Base-by-base conservation (phyloP, 2,113 vertebrate genomes). In the Corythornis cristatus region DNA sequence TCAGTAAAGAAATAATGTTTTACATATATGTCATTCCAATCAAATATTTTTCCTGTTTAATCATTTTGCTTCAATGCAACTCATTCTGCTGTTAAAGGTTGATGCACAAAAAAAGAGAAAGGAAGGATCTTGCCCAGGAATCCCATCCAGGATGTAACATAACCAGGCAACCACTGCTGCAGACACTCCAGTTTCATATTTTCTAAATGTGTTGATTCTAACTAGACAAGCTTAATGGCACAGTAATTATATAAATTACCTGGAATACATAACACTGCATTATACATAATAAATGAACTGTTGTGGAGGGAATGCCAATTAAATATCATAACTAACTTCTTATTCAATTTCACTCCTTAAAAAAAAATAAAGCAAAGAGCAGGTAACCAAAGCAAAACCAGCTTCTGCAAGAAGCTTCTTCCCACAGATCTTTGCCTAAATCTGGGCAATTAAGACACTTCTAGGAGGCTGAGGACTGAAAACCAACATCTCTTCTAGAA, bases 221-320 rank as follows among this genome's bases (percentile, higher is more conserved):
- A 82, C 77, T 75, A 90, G 77, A 83, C 66, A 82, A 50, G 74
- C 54, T 94, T 95, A 94, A 96, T 93, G 54, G 46, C 51, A 79
- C 42, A 50, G 80, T 87, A 95, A 92, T 92, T 90, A 94, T 46
- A 93, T 70, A 85, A 92, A 96, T 93, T 95, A 91, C 89, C 82
- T 91, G 64, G 58, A 89, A 94, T 26, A 80, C 40, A 56, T 58
- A 86, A 82, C 90, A 91, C 65, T 77, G 72, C 19, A 71, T 77
- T 79, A 87, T 78, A 79, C 81, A 90, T 81, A 83, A 83, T 74
- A 93, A 88, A 89, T 84, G 50, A 93, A 78, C 48, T 42, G 33
- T 29, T 81, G 58, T 53, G 93, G 86, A 88, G 51, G 68, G 93
- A 95, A 64, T 2, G 0, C 43, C 85, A 86, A 45, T n/a, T 26